Percentiles rank a stretch among this genome's conserved stretches.
phyloP scores from a whole-genome alignment of 2,888 invertebrate genomes.

The Conchocele bisecta region DNA sequence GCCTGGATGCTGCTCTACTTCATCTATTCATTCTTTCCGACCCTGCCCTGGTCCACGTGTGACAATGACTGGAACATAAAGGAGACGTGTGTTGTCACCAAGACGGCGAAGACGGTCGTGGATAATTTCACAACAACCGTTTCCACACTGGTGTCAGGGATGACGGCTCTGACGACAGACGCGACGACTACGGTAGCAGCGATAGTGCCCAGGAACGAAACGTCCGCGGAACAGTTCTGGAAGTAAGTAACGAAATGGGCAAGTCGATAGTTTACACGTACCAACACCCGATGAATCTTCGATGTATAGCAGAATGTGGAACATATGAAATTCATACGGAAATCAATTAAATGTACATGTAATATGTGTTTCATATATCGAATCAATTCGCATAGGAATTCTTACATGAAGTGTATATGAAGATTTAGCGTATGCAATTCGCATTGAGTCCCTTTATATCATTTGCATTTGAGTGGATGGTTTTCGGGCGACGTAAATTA shows the following conservation, averaged over 20 bases:
- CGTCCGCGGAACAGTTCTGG: background rate
- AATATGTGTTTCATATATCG: too few relatives aligned
- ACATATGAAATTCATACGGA: too few relatives aligned
- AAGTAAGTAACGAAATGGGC: constrained; percentile 1
- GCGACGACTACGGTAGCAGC: constrained; percentile 1
- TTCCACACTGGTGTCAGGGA: background rate
- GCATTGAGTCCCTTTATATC: too few relatives aligned
- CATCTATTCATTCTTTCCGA: constrained; percentile 69
- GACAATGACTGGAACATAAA: too few relatives aligned
- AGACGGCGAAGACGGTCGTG: background rate
- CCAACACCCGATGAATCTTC: background rate
- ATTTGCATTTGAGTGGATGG: too few relatives aligned
- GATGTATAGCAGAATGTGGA: too few relatives aligned
- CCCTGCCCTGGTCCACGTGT: constrained; percentile 8
- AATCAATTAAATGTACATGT: too few relatives aligned
- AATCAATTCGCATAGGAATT: too few relatives aligned
- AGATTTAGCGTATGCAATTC: too few relatives aligned
- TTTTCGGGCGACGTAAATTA: too few relatives aligned
- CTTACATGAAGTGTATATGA: too few relatives aligned
- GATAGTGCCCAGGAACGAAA: background rate
- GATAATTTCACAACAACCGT: background rate
- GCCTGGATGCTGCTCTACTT: constrained; percentile 82
- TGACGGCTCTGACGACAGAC: background rate
- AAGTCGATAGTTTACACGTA: background rate
- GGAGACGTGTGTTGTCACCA: constrained; percentile 6